A percentile compares a stretch with the other conserved stretches of the same genome.
phyloP scores from a whole-genome alignment of 2,797 vertebrate species.

The Sebastes glaucus region DNA sequence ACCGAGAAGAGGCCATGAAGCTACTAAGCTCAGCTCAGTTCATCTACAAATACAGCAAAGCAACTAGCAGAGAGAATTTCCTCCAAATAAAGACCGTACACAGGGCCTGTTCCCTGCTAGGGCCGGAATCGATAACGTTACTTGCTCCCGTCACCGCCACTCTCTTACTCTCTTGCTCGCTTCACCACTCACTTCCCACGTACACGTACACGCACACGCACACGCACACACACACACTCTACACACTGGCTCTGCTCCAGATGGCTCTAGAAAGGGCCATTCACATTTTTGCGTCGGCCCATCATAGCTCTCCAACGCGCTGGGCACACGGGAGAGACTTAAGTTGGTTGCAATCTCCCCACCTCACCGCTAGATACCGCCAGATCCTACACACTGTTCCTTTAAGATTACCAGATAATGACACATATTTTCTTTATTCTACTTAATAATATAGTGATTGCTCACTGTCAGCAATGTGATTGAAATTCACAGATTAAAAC shows the following conservation, averaged over 20 bases:
- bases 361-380: background rate
- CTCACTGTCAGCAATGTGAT: background rate
- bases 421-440: background rate
- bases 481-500: background rate
- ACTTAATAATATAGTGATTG: background rate
- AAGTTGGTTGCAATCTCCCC: background rate
- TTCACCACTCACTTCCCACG: no score
- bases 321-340: no score
- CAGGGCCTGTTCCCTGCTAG: background rate
- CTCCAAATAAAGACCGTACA: background rate
- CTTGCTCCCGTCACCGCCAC: no score
- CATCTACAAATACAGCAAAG: background rate
- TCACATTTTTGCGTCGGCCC: no score
- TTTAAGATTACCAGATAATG: background rate
- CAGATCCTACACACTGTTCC: background rate
- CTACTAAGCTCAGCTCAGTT: background rate
- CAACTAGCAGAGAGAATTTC: background rate
- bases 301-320: no score
- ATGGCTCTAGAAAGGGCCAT: no score
- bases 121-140: no score
- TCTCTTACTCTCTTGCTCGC: no score
- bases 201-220: no score
- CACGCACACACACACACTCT: no score
- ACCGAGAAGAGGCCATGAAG: background rate
- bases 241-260: no score